Conservation (phyloP, 2,113 vertebrate species). For the Cacatua alba region DNA sequence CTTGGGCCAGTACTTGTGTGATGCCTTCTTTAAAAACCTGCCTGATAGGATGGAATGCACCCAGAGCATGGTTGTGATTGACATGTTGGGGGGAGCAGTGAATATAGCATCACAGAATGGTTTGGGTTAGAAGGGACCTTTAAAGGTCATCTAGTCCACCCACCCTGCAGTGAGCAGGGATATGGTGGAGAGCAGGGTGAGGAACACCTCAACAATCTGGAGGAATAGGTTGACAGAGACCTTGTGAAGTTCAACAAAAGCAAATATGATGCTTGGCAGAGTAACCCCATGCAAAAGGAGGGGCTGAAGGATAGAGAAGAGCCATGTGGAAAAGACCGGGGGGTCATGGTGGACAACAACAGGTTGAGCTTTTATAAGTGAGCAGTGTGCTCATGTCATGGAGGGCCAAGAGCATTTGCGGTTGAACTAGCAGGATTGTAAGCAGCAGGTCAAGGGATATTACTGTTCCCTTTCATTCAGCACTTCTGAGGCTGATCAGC, state of each 20-base stretch:
- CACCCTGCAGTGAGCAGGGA: neutral
- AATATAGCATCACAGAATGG: neutral
- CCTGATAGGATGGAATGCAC: neutral
- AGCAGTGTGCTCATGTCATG: neutral
- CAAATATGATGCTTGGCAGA: neutral
- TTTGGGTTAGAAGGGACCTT: neutral
- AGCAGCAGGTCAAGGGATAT: neutral
- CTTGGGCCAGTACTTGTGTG: neutral
- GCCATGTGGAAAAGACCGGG: neutral
- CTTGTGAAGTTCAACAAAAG: neutral
- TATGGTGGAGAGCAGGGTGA: neutral
- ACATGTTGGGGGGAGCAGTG: neutral
- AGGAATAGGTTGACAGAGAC: neutral
- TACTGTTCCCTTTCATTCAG: neutral
- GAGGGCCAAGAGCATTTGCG: neutral
- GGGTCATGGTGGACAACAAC: neutral
- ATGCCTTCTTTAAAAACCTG: neutral
- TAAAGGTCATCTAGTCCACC: neutral
- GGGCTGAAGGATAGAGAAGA: neutral
- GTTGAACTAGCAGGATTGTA: neutral
- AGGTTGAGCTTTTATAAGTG: neutral
- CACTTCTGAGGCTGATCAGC: neutral
- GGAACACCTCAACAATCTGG: neutral
- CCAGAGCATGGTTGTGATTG: neutral
- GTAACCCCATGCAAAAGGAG: neutral